phyloP scores from a whole-genome alignment of 2,113 vertebrate genomes.

The Rhea americana region DNA sequence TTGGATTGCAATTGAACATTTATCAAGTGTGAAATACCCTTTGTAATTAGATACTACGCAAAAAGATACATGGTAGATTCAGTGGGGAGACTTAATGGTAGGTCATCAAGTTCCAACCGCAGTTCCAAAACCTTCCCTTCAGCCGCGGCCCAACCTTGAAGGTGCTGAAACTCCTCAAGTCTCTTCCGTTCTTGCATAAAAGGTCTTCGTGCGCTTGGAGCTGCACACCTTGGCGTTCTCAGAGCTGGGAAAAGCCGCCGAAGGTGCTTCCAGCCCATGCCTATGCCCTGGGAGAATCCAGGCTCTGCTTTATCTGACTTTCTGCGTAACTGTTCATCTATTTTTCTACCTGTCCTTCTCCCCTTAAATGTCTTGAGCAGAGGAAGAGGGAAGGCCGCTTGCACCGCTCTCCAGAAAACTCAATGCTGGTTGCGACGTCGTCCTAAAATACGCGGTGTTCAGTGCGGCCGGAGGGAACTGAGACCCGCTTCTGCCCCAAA shows the following conservation, averaged over 20 bases:
- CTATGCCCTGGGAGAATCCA: too few relatives aligned
- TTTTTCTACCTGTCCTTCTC: too few relatives aligned
- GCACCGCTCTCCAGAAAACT: too few relatives aligned
- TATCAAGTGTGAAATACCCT: constrained; percentile 39
- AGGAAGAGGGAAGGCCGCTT: too few relatives aligned
- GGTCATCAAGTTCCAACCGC: neutral
- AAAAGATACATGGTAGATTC: neutral
- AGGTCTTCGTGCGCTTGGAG: neutral
- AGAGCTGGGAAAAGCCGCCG: neutral
- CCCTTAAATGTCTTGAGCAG: too few relatives aligned
- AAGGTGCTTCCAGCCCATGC: too few relatives aligned
- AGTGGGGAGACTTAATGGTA: neutral
- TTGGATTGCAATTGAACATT: constrained; percentile 21
- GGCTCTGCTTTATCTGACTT: too few relatives aligned
- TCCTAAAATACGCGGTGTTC: too few relatives aligned
- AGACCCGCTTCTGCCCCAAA: too few relatives aligned
- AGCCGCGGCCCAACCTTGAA: neutral
- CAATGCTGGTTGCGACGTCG: too few relatives aligned
- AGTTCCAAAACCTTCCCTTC: neutral
- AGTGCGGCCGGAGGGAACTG: too few relatives aligned
- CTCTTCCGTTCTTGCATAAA: neutral
- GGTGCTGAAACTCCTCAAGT: neutral
- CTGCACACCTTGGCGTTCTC: accelerated
- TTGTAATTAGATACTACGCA: neutral
- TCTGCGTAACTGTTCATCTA: too few relatives aligned